A percentile compares a stretch with the other conserved stretches of the same genome.
Evolutionary conservation across 2,888 invertebrate genomes (phyloP).

Genomic region (Pristionchus mayeri): DNA sequence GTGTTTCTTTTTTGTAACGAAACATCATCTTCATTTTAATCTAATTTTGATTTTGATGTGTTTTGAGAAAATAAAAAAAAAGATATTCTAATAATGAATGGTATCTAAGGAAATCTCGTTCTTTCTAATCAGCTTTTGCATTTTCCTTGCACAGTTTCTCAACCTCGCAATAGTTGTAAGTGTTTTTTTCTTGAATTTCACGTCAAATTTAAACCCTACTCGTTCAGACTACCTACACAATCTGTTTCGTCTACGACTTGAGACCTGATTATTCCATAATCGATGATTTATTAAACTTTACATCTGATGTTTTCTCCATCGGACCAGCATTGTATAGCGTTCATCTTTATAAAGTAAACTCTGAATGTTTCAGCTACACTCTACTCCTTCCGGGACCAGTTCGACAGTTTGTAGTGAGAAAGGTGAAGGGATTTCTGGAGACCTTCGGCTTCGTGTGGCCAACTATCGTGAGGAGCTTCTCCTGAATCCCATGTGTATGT

Average conservation of each 20-base stretch:
- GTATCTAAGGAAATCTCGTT: neutral
- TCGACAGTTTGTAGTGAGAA: neutral
- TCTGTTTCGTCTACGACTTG: neutral
- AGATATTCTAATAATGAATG: neutral
- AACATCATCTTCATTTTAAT: no score
- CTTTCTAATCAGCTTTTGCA: slow-evolving; percentile 13
- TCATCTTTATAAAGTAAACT: no score
- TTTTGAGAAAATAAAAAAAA: no score
- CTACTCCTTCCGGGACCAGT: neutral
- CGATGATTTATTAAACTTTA: no score
- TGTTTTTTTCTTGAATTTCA: neutral
- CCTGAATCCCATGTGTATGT: no score
- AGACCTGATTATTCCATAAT: no score
- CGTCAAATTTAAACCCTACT: neutral
- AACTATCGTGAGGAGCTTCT: no score
- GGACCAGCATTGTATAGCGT: neutral
- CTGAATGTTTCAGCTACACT: neutral
- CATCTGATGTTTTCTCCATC: neutral
- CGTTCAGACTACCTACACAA: neutral
- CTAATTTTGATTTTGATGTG: no score
- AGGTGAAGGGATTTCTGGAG: no score
- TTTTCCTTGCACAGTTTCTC: neutral
- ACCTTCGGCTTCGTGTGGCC: no score
- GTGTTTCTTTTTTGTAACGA: no score
- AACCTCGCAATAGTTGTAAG: neutral